Evolutionary conservation across 2,888 invertebrate species (phyloP), one percentile per base, ranked within the genome.

Genomic region (Athalia cordata): DNA sequence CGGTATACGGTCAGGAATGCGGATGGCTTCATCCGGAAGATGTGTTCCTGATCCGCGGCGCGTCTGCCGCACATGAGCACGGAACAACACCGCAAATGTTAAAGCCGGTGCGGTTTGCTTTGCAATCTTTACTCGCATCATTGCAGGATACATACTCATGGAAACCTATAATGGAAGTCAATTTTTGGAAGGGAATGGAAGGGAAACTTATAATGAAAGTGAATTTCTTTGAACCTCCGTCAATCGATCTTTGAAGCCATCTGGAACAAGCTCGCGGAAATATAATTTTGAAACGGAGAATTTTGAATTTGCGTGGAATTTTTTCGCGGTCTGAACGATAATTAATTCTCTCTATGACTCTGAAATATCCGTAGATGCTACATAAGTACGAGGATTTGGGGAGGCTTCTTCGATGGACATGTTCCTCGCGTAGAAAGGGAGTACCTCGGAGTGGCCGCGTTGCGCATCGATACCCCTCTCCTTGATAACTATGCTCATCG

Each of bases 371-470:
- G 29, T 29, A 29, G 9, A 62, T 15, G 8, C 15, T 59, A 29
- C 45, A 66, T 13, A 5, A 8, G 68, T 9, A 47, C 3, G 50
- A 8, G 13, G 52, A 52, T 13, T 29, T 55, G 9, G 29, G 47
- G 49, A 9, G 49, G n/a, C 86, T 86, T 89, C 85, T 81, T 83
- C 80, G 77, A 43, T 29, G 76, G 79, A 87, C 81, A 85, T 89
- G 85, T 61, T 86, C 43, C 84, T 87, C 88, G 87, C 82, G 84
- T 89, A 85, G 82, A 89, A 89, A 88, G 89, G 89, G 89, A 89
- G 89, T 87, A 86, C 87, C 85, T 87, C 89, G 89, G 89, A 89
- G 89, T 89, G 88, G 89, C 89, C 88, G 89, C 88, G 89, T 86
- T 88, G 89, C 89, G 89, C 89, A 89, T 88, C 88, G 86, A 86